phyloP scores from a whole-genome alignment of 2,797 vertebrate species.

The Cryptoprocta ferox region DNA sequence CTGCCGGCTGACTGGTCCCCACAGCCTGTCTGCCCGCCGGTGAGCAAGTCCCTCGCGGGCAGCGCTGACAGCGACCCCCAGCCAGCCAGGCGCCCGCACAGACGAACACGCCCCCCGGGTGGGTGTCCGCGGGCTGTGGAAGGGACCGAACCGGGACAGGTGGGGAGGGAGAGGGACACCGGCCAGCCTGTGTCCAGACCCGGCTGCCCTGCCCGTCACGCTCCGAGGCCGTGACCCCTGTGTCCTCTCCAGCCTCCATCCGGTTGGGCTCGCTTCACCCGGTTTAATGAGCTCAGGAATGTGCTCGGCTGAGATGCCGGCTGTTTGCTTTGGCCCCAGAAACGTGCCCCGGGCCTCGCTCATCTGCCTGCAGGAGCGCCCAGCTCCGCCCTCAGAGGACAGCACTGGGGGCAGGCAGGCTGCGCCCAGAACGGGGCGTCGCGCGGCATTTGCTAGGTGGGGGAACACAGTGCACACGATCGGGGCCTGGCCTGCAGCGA shows the following conservation, averaged over 20 bases:
- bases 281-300: slow-evolving; percentile 74
- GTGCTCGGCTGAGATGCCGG: background rate
- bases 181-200: background rate
- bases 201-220: background rate
- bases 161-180: background rate
- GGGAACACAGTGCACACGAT: rapidly evolving
- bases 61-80: background rate
- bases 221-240: background rate
- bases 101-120: background rate
- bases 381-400: background rate
- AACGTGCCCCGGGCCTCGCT: slow-evolving; percentile 18
- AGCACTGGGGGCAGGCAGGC: background rate
- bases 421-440: background rate
- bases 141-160: background rate
- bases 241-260: slow-evolving; percentile 27
- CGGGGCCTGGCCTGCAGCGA: background rate
- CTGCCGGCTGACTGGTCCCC: slow-evolving; percentile 59
- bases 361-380: background rate
- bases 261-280: slow-evolving; percentile 24
- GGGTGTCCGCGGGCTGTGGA: rapidly evolving
- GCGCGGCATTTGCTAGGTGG: background rate
- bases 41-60: background rate
- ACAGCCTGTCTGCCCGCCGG: background rate
- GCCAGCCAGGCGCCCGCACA: background rate
- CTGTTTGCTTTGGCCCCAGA: slow-evolving; percentile 54